Conservation (phyloP, 2,113 vertebrate species). For the Poecile atricapillus region DNA sequence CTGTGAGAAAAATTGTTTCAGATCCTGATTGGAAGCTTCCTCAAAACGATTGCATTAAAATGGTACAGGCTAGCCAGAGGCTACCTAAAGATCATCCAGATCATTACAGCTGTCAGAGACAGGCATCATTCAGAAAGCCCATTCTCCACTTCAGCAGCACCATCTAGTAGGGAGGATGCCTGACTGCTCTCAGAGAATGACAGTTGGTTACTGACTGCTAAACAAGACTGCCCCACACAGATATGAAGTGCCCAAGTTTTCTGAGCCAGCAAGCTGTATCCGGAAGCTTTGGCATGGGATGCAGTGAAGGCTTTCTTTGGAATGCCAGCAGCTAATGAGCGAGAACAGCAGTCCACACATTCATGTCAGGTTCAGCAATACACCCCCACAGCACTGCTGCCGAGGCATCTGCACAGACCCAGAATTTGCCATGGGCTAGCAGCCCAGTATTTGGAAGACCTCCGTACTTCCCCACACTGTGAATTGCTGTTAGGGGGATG, state of each 20-base stretch:
- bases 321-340: background rate
- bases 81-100: background rate
- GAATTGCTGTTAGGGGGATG: background rate
- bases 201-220: background rate
- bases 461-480: accelerated
- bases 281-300: background rate
- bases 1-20: background rate
- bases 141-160: background rate
- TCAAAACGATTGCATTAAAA: background rate
- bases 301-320: background rate
- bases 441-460: background rate
- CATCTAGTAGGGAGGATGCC: background rate
- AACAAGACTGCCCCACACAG: background rate
- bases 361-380: background rate
- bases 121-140: background rate
- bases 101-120: background rate
- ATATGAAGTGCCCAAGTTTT: background rate
- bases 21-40: background rate
- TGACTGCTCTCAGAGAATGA: background rate
- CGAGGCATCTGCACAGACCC: background rate
- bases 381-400: background rate
- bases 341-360: background rate
- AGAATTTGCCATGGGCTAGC: background rate
- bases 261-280: background rate
- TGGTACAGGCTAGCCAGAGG: background rate